These are phyloP conservation scores for Dastarcus helophoroides DNA, from an alignment of 2,888 invertebrate species.

Conservation along the genomic window DNA sequence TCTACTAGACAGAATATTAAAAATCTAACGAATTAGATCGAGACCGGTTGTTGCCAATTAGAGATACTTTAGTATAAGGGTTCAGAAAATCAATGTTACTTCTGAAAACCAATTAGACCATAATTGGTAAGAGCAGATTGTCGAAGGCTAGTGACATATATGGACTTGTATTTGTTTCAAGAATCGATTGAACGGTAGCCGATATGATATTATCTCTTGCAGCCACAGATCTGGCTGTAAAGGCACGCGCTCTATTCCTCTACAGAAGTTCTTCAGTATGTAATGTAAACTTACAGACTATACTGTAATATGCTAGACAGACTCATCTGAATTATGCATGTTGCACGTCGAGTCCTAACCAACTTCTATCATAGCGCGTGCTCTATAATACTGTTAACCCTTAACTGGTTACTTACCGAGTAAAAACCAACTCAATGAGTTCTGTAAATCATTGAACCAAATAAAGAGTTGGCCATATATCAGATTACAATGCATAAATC, in stretches of 20 bases:
- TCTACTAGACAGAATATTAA: no score
- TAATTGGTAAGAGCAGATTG: slow-evolving; percentile 38
- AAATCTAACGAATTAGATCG: no score
- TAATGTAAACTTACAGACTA: no score
- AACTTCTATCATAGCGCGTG: slow-evolving; percentile 26
- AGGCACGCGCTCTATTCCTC: slow-evolving; percentile 15
- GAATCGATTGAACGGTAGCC: slow-evolving; percentile 35
- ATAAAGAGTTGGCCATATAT: no score
- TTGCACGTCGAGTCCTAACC: slow-evolving; percentile 23
- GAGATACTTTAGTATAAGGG: no score
- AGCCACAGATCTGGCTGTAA: slow-evolving; percentile 9
- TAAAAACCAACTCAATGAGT: no score
- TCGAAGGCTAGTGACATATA: slow-evolving; percentile 37
- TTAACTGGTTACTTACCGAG: no score
- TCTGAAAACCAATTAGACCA: slow-evolving; percentile 40
- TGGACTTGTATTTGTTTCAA: slow-evolving; percentile 38
- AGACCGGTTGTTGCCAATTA: no score
- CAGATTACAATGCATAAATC: no score
- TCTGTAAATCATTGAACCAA: no score
- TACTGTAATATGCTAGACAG: no score
- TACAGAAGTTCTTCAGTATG: no score
- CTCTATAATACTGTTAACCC: slow-evolving; percentile 23
- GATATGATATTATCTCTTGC: slow-evolving; percentile 29
- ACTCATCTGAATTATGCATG: slow-evolving; percentile 29
- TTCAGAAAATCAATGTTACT: slow-evolving; percentile 38